Conservation (phyloP, 2,888 invertebrate species). For the Diaphora mendica region DNA sequence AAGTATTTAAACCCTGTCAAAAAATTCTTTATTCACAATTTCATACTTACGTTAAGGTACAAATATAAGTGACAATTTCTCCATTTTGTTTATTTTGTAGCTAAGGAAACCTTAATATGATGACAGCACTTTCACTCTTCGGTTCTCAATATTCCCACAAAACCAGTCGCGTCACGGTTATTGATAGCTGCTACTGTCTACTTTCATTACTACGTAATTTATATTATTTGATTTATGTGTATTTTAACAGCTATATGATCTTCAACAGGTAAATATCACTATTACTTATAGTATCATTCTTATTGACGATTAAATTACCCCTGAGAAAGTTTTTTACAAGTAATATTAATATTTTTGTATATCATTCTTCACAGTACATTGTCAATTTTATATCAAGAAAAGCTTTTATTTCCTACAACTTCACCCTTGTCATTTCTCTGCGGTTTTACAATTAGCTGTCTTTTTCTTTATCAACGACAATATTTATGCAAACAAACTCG, state of each 20-base stretch:
- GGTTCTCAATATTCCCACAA: background rate
- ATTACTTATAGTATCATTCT: background rate
- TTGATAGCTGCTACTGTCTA: conserved; percentile 1
- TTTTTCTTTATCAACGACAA: too few species aligned
- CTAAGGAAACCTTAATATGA: background rate
- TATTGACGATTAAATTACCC: background rate
- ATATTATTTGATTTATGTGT: background rate
- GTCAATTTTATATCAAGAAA: background rate
- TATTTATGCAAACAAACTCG: too few species aligned
- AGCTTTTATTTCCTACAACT: background rate
- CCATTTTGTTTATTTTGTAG: background rate
- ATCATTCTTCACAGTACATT: background rate
- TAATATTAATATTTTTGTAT: too few species aligned
- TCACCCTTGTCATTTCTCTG: too few species aligned
- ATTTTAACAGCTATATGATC: background rate
- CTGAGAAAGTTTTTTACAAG: background rate
- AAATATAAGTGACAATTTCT: too few species aligned
- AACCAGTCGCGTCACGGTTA: conserved; percentile 1
- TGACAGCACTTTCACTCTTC: conserved; percentile 2
- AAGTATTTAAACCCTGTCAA: too few species aligned
- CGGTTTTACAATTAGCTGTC: too few species aligned
- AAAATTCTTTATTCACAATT: background rate
- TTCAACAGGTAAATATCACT: background rate
- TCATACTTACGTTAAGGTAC: too few species aligned
- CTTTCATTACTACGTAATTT: background rate